phyloP scores from a whole-genome alignment of 2,113 vertebrate species.

The Cricetomys ansorgei region DNA sequence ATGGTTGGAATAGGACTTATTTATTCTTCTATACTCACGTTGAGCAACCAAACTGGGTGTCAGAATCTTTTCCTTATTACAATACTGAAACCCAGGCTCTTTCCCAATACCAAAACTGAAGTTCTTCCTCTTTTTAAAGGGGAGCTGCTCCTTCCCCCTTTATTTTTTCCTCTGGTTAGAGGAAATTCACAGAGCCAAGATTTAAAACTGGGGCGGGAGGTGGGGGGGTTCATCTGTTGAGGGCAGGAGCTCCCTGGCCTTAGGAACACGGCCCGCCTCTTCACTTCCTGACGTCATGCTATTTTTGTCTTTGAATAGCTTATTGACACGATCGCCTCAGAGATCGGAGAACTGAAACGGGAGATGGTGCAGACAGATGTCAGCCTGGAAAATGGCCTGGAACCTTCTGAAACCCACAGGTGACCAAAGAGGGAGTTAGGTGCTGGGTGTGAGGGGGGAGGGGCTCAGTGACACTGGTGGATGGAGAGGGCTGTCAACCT shows the following conservation, averaged over 20 bases:
- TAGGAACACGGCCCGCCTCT: slow-evolving; percentile 78
- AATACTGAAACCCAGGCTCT: slow-evolving; percentile 12
- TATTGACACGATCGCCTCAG: slow-evolving; percentile 94
- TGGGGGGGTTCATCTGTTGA: slow-evolving; percentile 65
- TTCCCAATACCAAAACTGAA: slow-evolving; percentile 65
- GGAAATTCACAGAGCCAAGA: slow-evolving; percentile 82
- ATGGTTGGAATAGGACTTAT: neutral
- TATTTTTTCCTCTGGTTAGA: slow-evolving; percentile 71
- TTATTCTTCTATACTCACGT: slow-evolving; percentile 42
- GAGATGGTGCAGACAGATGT: slow-evolving; percentile 93
- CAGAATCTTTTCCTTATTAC: neutral
- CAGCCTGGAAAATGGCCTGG: slow-evolving; percentile 84
- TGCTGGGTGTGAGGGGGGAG: neutral
- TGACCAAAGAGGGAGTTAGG: slow-evolving; percentile 76
- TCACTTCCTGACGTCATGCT: slow-evolving; percentile 84
- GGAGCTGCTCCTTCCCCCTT: slow-evolving; percentile 6
- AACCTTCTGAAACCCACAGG: slow-evolving; percentile 83
- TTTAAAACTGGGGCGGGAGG: slow-evolving; percentile 16
- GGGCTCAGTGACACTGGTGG: neutral
- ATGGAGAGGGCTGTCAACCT: neutral
- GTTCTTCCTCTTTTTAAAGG: slow-evolving; percentile 70
- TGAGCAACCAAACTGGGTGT: slow-evolving; percentile 51
- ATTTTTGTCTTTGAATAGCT: slow-evolving; percentile 90
- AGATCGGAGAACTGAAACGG: slow-evolving; percentile 95
- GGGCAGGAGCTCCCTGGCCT: slow-evolving; percentile 73